Evolutionary conservation across 1,140 invertebrate genomes (phyloP), one percentile per base, ranked within the genome.

Genomic region (Solen grandis): DNA sequence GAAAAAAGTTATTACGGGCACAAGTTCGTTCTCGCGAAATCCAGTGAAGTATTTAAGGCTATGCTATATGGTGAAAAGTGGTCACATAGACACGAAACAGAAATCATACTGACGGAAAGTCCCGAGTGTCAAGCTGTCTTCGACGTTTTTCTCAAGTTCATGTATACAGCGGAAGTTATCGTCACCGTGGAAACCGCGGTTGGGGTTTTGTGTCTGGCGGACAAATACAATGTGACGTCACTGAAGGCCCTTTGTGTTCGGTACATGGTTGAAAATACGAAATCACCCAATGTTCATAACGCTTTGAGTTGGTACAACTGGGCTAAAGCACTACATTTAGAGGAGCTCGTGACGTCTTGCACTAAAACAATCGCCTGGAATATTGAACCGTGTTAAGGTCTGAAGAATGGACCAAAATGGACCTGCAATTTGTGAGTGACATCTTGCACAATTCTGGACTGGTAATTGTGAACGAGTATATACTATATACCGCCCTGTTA

Each of bases 341-440:
- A 85, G 1, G 85, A 86, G 10, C 84, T 92, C 35, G 83, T 89
- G 8, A 66, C 88, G 16, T 87, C 89, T 33, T 92, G 92, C 85
- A 85, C 88, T 16, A 87, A 89, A 65, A 92, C 91, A 10, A 92
- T 92, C n/a, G 86, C 90, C 2, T 92, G 91, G 91, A 92, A 92
- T 82, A 86, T 89, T 27, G 85, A 89, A 83, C 85, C n/a, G 81
- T 92, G 13, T 78, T 92, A 0, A 81, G 84, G 0, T 84, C 87
- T 2, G 50, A 85, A n/a, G 90, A 92, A 62, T 92, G 91, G 91
- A 62, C 85, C 14, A 81, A 77, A 46, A 91, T 92, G 90, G 92
- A 92, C 68, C 73, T 90, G 29, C 90, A 92, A 57, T 92, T 92
- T 85, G 76, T 92, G 8, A 73, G 35, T 19, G 92, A 92, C 68